Percentiles rank a stretch among this genome's conserved stretches.
phyloP scores from a whole-genome alignment of 2,113 vertebrate genomes.

The Phasianus colchicus region DNA sequence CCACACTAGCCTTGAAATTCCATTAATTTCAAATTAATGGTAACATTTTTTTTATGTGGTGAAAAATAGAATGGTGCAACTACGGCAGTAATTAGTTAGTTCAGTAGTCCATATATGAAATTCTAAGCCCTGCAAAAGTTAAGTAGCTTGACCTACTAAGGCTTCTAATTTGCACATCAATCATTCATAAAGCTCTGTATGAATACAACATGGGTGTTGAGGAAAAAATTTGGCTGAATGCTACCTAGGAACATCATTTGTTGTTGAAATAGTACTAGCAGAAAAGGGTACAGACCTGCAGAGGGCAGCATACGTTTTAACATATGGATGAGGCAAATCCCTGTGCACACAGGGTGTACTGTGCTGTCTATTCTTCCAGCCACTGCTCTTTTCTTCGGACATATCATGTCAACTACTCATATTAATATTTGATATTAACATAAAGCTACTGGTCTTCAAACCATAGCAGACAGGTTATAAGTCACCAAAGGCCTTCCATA shows the following conservation, averaged over 20 bases:
- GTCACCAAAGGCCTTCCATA: background rate
- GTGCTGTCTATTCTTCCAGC: background rate
- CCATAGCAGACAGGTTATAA: background rate
- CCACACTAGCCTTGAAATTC: background rate
- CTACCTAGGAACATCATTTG: background rate
- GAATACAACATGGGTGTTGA: background rate
- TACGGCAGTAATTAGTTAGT: background rate
- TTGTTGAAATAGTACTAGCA: background rate
- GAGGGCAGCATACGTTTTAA: background rate
- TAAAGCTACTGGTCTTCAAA: background rate
- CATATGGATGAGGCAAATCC: background rate
- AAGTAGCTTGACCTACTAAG: background rate
- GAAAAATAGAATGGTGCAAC: background rate
- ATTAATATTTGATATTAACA: background rate
- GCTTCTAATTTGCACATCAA: background rate
- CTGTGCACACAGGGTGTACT: background rate
- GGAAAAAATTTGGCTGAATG: background rate
- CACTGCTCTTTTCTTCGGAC: background rate
- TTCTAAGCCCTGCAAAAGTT: background rate
- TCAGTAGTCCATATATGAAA: background rate
- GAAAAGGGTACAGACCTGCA: background rate
- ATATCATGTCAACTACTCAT: background rate
- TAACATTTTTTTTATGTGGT: background rate
- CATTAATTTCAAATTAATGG: background rate
- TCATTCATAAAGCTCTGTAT: slow-evolving; percentile 3